Evolutionary conservation across 2,888 invertebrate genomes (phyloP).

Genomic region (Watsonalla cultraria): DNA sequence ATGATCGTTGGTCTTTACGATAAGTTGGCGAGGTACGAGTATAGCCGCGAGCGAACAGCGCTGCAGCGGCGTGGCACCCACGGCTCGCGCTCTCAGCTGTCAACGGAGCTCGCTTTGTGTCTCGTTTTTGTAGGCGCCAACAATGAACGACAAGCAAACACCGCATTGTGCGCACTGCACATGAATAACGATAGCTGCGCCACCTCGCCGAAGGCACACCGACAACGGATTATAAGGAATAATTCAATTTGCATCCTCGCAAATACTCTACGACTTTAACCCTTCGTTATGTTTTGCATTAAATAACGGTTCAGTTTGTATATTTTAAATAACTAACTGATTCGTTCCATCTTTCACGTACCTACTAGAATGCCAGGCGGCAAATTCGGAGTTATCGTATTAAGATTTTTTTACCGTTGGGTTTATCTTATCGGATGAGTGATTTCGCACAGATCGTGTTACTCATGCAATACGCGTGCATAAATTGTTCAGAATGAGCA

Average conservation of each 20-base stretch:
- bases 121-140: constrained; percentile 53
- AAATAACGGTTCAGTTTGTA: constrained; percentile 21
- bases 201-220: constrained; percentile 51
- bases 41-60: constrained; percentile 7
- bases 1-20: constrained; percentile 5
- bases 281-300: constrained; percentile 11
- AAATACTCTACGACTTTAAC: constrained; percentile 32
- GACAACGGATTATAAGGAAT: constrained; percentile 51
- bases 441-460: constrained; percentile 57
- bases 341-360: constrained; percentile 23
- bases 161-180: constrained; percentile 53
- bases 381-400: constrained; percentile 25
- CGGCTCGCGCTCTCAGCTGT: constrained; percentile 52
- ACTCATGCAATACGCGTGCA: constrained; percentile 55
- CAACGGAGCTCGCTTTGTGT: constrained; percentile 52
- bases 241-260: constrained; percentile 62
- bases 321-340: constrained; percentile 22
- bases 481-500: constrained; percentile 61
- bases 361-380: constrained; percentile 10
- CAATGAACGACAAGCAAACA: constrained; percentile 73
- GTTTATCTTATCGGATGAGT: constrained; percentile 50
- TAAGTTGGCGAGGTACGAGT: not conserved
- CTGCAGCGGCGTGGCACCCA: constrained; percentile 6
- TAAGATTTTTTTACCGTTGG: constrained; percentile 31
- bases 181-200: constrained; percentile 66